Evolutionary conservation across 1,140 invertebrate genomes (phyloP), one percentile per base, ranked within the genome.

Genomic region (Dreissena rostriformis): DNA sequence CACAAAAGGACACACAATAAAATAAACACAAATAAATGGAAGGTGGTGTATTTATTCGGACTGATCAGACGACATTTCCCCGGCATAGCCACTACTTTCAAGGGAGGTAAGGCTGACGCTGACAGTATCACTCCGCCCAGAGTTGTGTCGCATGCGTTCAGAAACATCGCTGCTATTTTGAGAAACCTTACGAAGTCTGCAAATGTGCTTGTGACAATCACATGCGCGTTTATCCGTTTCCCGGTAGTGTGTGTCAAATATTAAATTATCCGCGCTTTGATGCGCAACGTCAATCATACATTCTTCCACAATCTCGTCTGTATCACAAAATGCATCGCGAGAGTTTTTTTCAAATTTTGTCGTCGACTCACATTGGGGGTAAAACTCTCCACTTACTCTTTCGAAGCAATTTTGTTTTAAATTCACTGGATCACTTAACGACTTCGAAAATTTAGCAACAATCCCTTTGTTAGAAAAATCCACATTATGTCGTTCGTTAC

Each of bases 31-130:
- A 39, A 39, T 39, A 5, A 39, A 39, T 5, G 8, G 39, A 2
- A 39, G 4, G 39, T 39, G 2, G 2, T 2, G 39, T 39, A 39
- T 39, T 39, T 39, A 39, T 39, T 39, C 39, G 39, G 39, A 61
- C 22, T 24, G 17, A 5, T 61, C 57, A 4, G 72, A 74, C 6
- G 72, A 74, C 22, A 74, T 28, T 74, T 61, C 72, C 57, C 57
- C 72, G 28, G 72, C 72, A 61, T 74, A 74, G 22, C 72, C 72
- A 28, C 72, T 74, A 26, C 51, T 55, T 61, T 74, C 72, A 19
- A 57, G 53, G 26, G 72, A 74, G 19, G 57, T 61, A 19, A 61
- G 17, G 22, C 57, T 61, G 57, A 61, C 17, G 17, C 17, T 61
- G 17, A 19, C 12, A 4, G 57, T 11, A 61, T 61, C 57, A 24